Conservation (phyloP, 2,113 vertebrate species). For the Elachura formosa region DNA sequence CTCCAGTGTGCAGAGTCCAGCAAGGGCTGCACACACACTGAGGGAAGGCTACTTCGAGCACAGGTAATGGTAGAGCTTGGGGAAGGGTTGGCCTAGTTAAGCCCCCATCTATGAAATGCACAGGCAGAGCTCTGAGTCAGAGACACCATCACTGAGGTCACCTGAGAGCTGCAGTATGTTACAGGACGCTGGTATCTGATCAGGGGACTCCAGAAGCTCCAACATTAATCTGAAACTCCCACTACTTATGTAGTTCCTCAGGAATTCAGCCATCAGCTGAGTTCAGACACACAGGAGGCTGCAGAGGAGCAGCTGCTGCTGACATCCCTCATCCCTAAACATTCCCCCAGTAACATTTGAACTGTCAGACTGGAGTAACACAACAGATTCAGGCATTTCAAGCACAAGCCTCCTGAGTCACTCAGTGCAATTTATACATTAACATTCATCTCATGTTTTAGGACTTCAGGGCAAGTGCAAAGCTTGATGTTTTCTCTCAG, state of each 20-base stretch:
- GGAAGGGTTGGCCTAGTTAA: background rate
- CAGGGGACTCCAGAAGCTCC: background rate
- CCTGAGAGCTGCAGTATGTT: background rate
- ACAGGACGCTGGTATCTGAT: background rate
- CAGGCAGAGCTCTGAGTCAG: background rate
- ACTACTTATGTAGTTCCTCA: background rate
- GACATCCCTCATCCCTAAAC: background rate
- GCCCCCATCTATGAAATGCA: background rate
- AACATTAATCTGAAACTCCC: background rate
- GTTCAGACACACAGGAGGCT: background rate
- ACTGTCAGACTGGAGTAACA: background rate
- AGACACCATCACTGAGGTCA: background rate
- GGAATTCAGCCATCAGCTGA: background rate
- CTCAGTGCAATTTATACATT: background rate
- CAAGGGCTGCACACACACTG: fast-evolving
- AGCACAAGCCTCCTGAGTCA: background rate
- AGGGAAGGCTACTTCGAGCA: background rate
- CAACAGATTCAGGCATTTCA: background rate
- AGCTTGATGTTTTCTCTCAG: background rate
- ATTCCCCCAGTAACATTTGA: background rate
- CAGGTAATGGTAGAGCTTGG: background rate
- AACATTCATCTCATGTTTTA: background rate
- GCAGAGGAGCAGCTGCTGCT: background rate
- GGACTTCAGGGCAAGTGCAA: background rate
- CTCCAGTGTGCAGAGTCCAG: fast-evolving